These are phyloP conservation scores for Setipinna tenuifilis DNA, from an alignment of 2,797 vertebrate genomes.

Conservation along the genomic window DNA sequence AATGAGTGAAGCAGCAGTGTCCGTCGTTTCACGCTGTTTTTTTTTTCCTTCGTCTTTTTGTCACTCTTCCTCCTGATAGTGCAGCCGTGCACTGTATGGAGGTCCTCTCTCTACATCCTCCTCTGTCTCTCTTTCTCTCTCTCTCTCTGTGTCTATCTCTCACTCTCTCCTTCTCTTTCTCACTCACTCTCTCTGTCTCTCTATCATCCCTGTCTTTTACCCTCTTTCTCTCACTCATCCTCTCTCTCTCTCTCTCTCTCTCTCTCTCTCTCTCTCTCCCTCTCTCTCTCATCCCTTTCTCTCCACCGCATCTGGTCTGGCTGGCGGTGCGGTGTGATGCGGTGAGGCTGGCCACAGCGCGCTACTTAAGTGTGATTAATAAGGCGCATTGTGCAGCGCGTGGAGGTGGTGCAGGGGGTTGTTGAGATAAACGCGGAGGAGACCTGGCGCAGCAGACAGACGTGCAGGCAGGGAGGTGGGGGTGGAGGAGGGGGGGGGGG, in stretches of 20 bases:
- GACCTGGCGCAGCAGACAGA: conserved; percentile 50
- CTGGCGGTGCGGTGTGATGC: conserved; percentile 45
- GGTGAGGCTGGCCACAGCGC: conserved; percentile 72
- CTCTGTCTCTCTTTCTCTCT: conserved; percentile 32
- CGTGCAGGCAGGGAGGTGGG: conserved; percentile 2
- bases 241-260: conserved; percentile 45
- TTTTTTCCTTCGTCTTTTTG: conserved; percentile 51
- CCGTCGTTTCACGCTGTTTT: conserved; percentile 64
- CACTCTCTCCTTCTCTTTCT: conserved; percentile 34
- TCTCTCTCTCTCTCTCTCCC: no score
- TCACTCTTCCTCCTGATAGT: conserved; percentile 63
- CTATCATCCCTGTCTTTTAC: neutral
- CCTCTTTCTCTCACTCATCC: conserved; percentile 25
- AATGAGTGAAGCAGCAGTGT: conserved; percentile 58
- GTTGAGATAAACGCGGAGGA: conserved; percentile 79
- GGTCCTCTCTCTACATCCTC: conserved; percentile 45
- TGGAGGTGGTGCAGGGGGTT: conserved; percentile 49
- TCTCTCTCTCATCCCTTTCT: conserved; percentile 51
- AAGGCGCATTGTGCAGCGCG: conserved; percentile 68
- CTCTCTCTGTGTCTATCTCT: conserved; percentile 64
- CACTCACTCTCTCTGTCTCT: conserved; percentile 45
- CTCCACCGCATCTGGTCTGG: conserved; percentile 64
- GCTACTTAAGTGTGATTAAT: conserved; percentile 84
- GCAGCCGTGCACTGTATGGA: conserved; percentile 43
- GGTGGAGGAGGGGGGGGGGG: neutral